Evolutionary conservation across 1,140 invertebrate genomes (phyloP).

Genomic region (Apolygus lucorum): DNA sequence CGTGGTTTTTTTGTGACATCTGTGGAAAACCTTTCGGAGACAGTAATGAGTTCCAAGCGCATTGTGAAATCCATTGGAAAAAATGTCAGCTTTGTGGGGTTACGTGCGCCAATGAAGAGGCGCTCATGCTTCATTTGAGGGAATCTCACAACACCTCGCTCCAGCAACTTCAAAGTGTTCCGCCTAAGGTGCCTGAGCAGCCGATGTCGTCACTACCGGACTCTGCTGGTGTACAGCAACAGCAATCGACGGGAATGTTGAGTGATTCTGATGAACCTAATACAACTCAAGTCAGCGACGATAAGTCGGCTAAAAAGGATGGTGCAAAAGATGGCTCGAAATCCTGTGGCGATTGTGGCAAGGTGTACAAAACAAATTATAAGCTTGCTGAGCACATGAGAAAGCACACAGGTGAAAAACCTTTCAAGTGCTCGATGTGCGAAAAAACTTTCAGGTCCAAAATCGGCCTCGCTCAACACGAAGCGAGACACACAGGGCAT

Average conservation of each 20-base stretch:
- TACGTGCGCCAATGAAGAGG: constrained; percentile 42
- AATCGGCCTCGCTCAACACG: constrained; percentile 58
- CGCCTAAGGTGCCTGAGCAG: too few species aligned
- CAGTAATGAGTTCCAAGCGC: constrained; percentile 40
- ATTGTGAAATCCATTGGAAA: constrained; percentile 46
- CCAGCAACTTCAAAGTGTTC: constrained; percentile 31
- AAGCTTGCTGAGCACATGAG: constrained; percentile 67
- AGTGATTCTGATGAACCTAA: constrained; percentile 14
- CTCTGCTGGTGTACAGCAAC: constrained; percentile 20
- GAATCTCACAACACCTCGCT: constrained; percentile 34
- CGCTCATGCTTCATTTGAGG: constrained; percentile 41
- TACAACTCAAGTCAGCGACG: constrained; percentile 31
- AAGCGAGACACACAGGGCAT: constrained; percentile 52
- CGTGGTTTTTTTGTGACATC: constrained; percentile 46
- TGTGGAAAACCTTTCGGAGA: constrained; percentile 45
- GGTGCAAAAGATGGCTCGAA: constrained; percentile 38
- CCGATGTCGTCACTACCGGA: neutral
- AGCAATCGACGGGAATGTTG: constrained; percentile 16
- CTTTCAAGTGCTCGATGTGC: constrained; percentile 63
- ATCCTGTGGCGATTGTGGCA: constrained; percentile 48
- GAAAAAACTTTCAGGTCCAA: constrained; percentile 61
- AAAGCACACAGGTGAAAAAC: constrained; percentile 71
- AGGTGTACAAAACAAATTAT: constrained; percentile 51
- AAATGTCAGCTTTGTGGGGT: constrained; percentile 42
- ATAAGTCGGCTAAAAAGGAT: constrained; percentile 33